These are phyloP conservation scores for Drosophila percnosoma DNA, from an alignment of 2,888 invertebrate genomes.

Conservation along the genomic window DNA sequence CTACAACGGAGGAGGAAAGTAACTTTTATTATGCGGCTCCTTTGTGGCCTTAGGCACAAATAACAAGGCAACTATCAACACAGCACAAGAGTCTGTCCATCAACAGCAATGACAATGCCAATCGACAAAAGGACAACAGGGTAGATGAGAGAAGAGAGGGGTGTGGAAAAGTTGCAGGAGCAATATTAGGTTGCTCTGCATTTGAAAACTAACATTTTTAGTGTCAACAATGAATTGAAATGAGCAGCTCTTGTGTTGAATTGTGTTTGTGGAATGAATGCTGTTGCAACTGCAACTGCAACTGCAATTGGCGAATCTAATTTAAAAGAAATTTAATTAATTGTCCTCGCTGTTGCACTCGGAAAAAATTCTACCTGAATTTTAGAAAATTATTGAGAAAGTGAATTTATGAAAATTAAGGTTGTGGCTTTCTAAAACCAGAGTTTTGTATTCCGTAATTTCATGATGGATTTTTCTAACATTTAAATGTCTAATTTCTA, in stretches of 20 bases:
- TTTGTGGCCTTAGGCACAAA: constrained; percentile 53
- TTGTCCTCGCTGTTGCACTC: constrained; percentile 16
- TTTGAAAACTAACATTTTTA: constrained; percentile 52
- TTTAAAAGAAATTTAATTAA: constrained; percentile 77
- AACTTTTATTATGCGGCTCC: constrained; percentile 50
- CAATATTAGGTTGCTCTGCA: constrained; percentile 23
- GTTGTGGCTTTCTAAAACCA: not conserved
- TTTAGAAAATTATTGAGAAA: too few relatives aligned
- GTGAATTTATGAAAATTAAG: too few relatives aligned
- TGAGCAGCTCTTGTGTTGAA: constrained; percentile 41
- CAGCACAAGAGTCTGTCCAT: constrained; percentile 55
- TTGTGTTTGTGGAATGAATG: constrained; percentile 14
- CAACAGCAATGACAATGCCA: constrained; percentile 35
- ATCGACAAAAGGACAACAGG: constrained; percentile 30
- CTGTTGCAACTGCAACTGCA: constrained; percentile 67
- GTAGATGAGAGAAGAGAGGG: constrained; percentile 10
- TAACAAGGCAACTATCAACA: constrained; percentile 58
- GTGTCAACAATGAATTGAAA: constrained; percentile 75
- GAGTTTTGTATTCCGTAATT: not conserved
- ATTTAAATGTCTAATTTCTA: too few relatives aligned
- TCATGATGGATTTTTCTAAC: not conserved
- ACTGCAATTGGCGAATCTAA: constrained; percentile 62
- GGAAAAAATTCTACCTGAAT: not conserved
- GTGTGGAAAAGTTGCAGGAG: constrained; percentile 1
- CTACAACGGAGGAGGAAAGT: constrained; percentile 3